Evolutionary conservation across 2,113 vertebrate genomes (phyloP), one percentile per base, ranked within the genome.

Genomic region (Pedetes capensis): DNA sequence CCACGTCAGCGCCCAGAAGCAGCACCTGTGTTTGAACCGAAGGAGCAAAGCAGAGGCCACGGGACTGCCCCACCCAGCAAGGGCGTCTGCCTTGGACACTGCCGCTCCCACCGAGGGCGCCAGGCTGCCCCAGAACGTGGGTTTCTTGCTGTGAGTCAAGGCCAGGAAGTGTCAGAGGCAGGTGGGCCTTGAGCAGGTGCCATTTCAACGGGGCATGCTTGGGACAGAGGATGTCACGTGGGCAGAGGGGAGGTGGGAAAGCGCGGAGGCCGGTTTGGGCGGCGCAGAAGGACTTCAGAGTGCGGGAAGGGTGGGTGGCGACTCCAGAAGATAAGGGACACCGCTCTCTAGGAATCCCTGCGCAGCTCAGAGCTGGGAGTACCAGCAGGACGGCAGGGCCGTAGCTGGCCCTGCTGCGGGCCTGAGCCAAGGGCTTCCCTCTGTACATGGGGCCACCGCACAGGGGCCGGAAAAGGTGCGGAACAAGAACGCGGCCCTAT

Each of bases 51-150:
- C 7, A 27, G 71, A 57, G 71, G 32, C 53, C 4, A 23, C 9
- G 68, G 32, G 69, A 17, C 34, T 5, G 37, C 25, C 18, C 16
- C 22, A 57, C 16, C 29, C 20, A 27, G 44, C 3, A 20, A 44
- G 51, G 29, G 29, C 4, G 16, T 32, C 8, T 63, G n/a, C 17
- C 39, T 22, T 20, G 63, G 34, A 82, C 47, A 34, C 23, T 14
- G 22, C 27, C 57, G 3, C 37, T 59, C 72, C 61, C 39, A 32
- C 27, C 5, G 0, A n/a, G 0, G 2, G 17, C 6, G n/a, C 64
- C 42, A 57, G 14, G 4, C 37, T 2, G 27, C 39, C 53, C 39
- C 0, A 1, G n/a, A 49, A 37, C 20, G 1, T 9, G 23, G 3
- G 11, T 16, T 34, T n/a, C 37, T 32, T n/a, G n/a, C 64, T 27